Evolutionary conservation across 2,797 vertebrate species (phyloP).

Genomic region (Artibeus jamaicensis): DNA sequence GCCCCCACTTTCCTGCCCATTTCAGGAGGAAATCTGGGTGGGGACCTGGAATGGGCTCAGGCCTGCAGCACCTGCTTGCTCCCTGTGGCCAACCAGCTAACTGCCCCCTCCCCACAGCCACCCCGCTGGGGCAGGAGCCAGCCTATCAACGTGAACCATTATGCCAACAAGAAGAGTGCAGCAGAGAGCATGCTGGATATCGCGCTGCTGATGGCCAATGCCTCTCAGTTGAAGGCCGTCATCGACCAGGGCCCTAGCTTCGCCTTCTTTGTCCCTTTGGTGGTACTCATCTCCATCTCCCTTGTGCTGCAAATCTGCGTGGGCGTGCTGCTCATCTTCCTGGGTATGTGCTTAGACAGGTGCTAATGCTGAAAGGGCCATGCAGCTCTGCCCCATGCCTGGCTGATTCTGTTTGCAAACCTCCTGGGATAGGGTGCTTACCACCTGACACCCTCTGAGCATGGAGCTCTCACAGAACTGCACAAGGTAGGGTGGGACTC

Average conservation of each 20-base stretch:
- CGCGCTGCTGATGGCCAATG: conserved; percentile 97
- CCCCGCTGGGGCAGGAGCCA: conserved; percentile 65
- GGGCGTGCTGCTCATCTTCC: conserved; percentile 95
- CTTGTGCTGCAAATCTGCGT: conserved; percentile 91
- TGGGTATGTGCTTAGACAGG: conserved; percentile 85
- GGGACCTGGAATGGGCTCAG: background rate
- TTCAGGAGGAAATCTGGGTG: background rate
- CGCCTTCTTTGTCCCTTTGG: conserved; percentile 88
- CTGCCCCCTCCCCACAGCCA: background rate
- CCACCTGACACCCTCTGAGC: background rate
- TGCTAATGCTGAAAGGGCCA: background rate
- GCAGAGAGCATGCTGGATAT: conserved; percentile 98
- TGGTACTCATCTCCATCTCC: conserved; percentile 92
- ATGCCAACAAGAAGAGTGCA: conserved; percentile 97
- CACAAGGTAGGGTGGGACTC: background rate
- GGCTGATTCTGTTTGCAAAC: background rate
- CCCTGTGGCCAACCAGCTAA: background rate
- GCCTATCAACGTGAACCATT: conserved; percentile 95
- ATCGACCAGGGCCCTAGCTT: conserved; percentile 90
- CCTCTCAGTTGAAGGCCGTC: conserved; percentile 96
- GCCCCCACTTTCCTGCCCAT: background rate
- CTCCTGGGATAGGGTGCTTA: background rate
- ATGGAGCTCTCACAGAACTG: background rate
- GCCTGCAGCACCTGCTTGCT: background rate
- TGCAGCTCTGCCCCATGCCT: background rate